Evolutionary conservation across 1,140 invertebrate genomes (phyloP).

Genomic region (Wiebesia pumilae): DNA sequence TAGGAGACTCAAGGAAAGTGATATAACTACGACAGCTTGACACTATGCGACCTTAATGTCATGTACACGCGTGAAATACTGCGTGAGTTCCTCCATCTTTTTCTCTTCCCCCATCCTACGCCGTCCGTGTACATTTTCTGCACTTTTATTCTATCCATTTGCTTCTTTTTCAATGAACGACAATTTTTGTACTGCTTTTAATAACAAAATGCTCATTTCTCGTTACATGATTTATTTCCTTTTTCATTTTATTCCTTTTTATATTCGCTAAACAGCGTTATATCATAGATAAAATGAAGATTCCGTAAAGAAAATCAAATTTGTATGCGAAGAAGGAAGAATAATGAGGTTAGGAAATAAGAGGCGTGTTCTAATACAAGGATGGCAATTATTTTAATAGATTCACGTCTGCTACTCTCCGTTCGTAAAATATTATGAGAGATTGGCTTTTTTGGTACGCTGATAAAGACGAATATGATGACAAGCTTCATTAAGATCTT

Average conservation of each 20-base stretch:
- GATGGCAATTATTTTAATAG: slow-evolving; percentile 42
- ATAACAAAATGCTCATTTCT: slow-evolving; percentile 9
- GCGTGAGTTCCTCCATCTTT: background rate
- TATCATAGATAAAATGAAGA: slow-evolving; percentile 1
- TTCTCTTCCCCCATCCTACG: background rate
- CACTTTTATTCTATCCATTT: slow-evolving; percentile 39
- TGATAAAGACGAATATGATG: slow-evolving; percentile 20
- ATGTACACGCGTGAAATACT: slow-evolving; percentile 31
- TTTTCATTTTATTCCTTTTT: background rate
- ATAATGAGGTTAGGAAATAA: slow-evolving; percentile 14
- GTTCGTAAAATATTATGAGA: slow-evolving; percentile 22
- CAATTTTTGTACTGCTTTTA: slow-evolving; percentile 35
- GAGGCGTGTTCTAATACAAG: background rate
- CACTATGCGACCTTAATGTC: slow-evolving; percentile 38
- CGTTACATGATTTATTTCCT: slow-evolving; percentile 13
- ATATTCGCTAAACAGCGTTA: background rate
- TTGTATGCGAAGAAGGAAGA: slow-evolving; percentile 7
- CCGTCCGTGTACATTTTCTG: slow-evolving; percentile 27
- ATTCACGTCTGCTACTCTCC: slow-evolving; percentile 14
- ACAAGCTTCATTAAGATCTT: slow-evolving; percentile 40
- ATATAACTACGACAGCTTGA: slow-evolving; percentile 47
- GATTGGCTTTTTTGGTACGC: slow-evolving; percentile 30
- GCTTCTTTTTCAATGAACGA: slow-evolving; percentile 11
- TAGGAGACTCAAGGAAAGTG: background rate
- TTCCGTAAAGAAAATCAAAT: slow-evolving; percentile 18